Percentiles rank a stretch among this genome's conserved stretches.
phyloP scores from a whole-genome alignment of 2,888 invertebrate genomes.

The Tillus elongatus region DNA sequence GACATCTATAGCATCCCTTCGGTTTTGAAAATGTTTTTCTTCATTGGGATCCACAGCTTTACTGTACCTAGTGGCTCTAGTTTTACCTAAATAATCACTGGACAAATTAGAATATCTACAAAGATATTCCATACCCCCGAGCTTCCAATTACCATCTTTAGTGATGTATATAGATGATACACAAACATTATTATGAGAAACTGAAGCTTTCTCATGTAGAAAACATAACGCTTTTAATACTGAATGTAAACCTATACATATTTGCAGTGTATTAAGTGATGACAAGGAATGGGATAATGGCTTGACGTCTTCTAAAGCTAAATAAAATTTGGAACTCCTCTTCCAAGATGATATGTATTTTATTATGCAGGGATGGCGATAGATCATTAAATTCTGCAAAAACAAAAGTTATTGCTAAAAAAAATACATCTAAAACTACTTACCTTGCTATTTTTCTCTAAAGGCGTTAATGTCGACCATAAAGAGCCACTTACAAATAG shows the following conservation, averaged over 20 bases:
- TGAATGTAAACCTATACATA: slow-evolving; percentile 75
- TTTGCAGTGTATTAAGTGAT: slow-evolving; percentile 64
- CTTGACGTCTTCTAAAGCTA: slow-evolving; percentile 74
- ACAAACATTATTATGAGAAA: slow-evolving; percentile 79
- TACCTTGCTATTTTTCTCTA: slow-evolving; percentile 72
- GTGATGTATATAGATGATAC: slow-evolving; percentile 72
- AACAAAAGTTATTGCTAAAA: slow-evolving; percentile 9
- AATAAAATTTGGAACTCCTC: slow-evolving; percentile 61
- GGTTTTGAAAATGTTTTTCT: slow-evolving; percentile 42
- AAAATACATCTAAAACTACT: slow-evolving; percentile 4
- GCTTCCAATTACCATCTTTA: slow-evolving; percentile 77
- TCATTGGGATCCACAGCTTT: slow-evolving; percentile 65
- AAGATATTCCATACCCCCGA: slow-evolving; percentile 76
- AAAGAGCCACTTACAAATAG: slow-evolving; percentile 53
- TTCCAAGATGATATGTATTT: slow-evolving; percentile 76
- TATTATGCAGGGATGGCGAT: slow-evolving; percentile 79
- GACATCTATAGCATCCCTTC: slow-evolving; percentile 58
- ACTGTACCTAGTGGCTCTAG: slow-evolving; percentile 55
- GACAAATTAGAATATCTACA: slow-evolving; percentile 60
- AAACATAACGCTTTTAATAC: slow-evolving; percentile 74
- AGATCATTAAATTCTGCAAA: slow-evolving; percentile 72
- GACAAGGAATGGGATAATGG: slow-evolving; percentile 61
- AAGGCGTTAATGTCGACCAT: slow-evolving; percentile 56
- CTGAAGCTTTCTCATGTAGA: slow-evolving; percentile 69
- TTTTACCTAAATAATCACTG: slow-evolving; percentile 56